Conservation (phyloP, 2,797 vertebrate genomes). For the Cynopterus sphinx region DNA sequence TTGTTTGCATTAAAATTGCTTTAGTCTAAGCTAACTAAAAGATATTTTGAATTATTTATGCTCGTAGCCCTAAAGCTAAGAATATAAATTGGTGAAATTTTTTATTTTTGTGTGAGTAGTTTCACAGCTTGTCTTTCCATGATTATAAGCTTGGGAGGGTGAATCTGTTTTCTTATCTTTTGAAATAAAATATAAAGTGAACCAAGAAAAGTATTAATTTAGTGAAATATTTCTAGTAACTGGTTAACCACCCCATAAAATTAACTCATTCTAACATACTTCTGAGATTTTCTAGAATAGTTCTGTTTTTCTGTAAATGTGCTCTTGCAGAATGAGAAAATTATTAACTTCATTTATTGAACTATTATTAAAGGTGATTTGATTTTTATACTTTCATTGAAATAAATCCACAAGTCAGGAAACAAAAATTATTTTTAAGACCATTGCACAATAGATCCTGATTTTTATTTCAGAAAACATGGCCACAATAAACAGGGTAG, state of each 20-base stretch:
- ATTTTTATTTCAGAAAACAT: conserved; percentile 56
- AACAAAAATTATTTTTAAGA: not conserved
- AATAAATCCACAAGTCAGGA: not conserved
- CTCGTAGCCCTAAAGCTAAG: conserved; percentile 18
- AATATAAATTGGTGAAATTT: conserved; percentile 46
- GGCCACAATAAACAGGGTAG: not conserved
- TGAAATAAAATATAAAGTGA: conserved; percentile 32
- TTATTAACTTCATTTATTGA: not conserved
- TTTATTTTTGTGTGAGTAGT: not conserved
- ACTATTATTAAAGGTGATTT: not conserved
- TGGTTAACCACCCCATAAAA: not conserved
- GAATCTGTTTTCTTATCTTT: conserved; percentile 34
- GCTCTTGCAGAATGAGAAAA: conserved; percentile 7
- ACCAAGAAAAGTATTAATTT: not conserved
- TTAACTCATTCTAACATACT: not conserved
- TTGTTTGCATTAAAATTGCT: conserved; percentile 55
- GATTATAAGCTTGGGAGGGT: conserved; percentile 22
- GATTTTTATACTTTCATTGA: not conserved
- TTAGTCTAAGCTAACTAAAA: conserved; percentile 18
- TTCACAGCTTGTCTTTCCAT: conserved; percentile 47
- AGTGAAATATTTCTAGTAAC: not conserved
- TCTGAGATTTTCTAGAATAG: not conserved
- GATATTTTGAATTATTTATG: conserved; percentile 64
- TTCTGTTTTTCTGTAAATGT: not conserved
- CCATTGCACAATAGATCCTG: not conserved